Evolutionary conservation across 2,113 vertebrate genomes (phyloP).

Genomic region (Elephas maximus): DNA sequence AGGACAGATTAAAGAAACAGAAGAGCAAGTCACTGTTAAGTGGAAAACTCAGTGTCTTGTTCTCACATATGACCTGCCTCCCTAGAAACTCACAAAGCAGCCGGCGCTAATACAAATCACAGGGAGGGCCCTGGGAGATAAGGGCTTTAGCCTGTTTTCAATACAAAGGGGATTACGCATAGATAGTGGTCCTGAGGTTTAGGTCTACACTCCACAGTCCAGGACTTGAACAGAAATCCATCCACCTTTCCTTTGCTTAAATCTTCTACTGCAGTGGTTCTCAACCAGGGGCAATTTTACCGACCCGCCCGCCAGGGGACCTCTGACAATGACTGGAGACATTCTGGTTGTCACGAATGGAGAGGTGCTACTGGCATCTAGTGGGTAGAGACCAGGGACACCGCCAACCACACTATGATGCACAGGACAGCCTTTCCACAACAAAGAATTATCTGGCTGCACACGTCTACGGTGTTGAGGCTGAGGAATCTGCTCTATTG

Average conservation of each 20-base stretch:
- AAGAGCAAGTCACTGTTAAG: background rate
- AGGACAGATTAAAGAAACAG: background rate
- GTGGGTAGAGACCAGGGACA: background rate
- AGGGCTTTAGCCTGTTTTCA: background rate
- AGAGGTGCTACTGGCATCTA: background rate
- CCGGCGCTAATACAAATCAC: background rate
- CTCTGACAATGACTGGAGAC: fast-evolving
- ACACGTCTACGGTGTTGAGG: background rate
- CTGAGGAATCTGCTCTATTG: background rate
- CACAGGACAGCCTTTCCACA: no score
- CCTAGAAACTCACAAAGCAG: background rate
- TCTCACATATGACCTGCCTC: background rate
- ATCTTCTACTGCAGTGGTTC: background rate
- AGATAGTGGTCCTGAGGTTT: background rate
- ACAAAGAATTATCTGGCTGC: background rate
- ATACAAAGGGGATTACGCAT: slow-evolving; percentile 5
- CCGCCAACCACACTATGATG: background rate
- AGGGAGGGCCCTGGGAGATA: background rate
- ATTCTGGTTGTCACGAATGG: background rate
- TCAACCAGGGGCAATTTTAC: no score
- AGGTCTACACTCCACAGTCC: background rate
- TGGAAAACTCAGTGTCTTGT: background rate
- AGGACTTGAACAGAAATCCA: background rate
- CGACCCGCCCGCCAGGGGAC: background rate
- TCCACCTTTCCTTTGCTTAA: background rate